These are phyloP conservation scores for Cynaeus angustus DNA, from an alignment of 2,888 invertebrate species.

Conservation along the genomic window DNA sequence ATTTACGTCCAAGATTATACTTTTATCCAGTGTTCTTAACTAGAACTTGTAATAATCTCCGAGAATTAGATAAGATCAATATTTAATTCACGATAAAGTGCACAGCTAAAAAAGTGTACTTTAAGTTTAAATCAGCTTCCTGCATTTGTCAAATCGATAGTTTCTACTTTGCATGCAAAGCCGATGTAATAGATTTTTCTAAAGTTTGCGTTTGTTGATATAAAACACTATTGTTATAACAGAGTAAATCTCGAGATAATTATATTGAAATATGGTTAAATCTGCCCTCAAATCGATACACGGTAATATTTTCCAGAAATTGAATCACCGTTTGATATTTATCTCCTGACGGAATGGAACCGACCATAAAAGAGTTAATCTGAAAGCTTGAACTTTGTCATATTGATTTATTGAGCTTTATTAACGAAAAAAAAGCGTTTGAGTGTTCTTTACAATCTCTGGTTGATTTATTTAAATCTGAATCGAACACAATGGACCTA, in stretches of 20 bases:
- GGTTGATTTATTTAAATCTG: slow-evolving; percentile 13
- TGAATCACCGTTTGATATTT: slow-evolving; percentile 2
- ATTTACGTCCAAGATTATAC: no score
- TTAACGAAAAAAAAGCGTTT: neutral
- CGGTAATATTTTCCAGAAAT: neutral
- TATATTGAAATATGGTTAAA: neutral
- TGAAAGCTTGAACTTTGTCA: neutral
- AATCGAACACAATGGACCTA: slow-evolving; percentile 12
- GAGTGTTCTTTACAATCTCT: slow-evolving; percentile 6
- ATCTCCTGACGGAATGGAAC: slow-evolving; percentile 6
- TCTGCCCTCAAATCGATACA: slow-evolving; percentile 7
- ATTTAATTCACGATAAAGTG: slow-evolving; percentile 17
- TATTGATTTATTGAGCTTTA: slow-evolving; percentile 9
- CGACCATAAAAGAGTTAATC: slow-evolving; percentile 9
- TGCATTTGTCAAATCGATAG: neutral
- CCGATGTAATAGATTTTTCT: neutral
- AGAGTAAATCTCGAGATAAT: slow-evolving; percentile 1
- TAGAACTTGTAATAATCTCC: no score
- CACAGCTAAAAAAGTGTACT: neutral
- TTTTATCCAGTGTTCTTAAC: no score
- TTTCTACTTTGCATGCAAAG: slow-evolving; percentile 3
- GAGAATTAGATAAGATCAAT: slow-evolving; percentile 7
- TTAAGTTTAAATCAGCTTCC: neutral
- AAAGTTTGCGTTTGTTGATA: neutral
- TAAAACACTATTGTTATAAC: neutral